phyloP scores from a whole-genome alignment of 2,888 invertebrate genomes.

The Eristalinus sepulchralis region DNA sequence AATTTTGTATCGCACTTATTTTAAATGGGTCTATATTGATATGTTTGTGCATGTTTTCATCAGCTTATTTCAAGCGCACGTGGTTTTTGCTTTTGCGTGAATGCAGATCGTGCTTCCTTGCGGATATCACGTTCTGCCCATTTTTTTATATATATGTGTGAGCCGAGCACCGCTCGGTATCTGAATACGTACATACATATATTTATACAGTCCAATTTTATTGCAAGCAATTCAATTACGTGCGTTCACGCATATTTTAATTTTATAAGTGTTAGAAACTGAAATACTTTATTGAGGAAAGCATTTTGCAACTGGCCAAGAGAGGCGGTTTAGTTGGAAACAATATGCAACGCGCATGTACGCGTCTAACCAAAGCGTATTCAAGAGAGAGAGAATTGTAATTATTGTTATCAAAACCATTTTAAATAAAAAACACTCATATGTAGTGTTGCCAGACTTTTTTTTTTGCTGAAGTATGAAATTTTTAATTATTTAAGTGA shows the following conservation, averaged over 20 bases:
- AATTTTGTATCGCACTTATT: background rate
- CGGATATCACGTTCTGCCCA: background rate
- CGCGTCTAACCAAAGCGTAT: background rate
- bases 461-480: background rate
- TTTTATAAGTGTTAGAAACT: background rate
- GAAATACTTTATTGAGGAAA: background rate
- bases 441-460: background rate
- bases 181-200: too few relatives aligned
- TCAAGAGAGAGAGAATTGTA: background rate
- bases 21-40: background rate
- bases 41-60: background rate
- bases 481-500: background rate
- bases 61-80: slow-evolving; percentile 18
- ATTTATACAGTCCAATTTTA: background rate
- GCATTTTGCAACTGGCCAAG: background rate
- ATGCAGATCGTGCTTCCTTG: background rate
- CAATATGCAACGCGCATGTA: background rate
- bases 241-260: background rate
- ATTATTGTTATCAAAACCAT: background rate
- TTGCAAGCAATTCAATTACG: background rate
- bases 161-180: too few relatives aligned
- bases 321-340: background rate
- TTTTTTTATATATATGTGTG: too few relatives aligned
- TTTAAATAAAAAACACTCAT: background rate
- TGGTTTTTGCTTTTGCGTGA: slow-evolving; percentile 13